phyloP scores from a whole-genome alignment of 2,888 invertebrate genomes.

The Capitulum mitella region DNA sequence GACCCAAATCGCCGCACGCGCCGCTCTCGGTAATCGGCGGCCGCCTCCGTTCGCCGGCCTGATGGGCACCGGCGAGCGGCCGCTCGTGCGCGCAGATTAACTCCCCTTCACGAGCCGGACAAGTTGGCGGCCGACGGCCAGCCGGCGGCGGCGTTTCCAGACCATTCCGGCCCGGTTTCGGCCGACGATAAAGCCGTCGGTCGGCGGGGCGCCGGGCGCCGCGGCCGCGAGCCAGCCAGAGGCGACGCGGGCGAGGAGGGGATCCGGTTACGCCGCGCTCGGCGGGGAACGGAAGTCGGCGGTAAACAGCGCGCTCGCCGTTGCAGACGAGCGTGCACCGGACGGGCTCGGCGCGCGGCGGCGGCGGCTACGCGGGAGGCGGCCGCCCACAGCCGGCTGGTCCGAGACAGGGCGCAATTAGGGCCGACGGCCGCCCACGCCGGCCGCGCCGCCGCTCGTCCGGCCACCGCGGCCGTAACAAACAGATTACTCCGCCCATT shows the following conservation, averaged over 20 bases:
- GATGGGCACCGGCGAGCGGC: background rate
- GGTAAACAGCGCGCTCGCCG: background rate
- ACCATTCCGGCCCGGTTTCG: background rate
- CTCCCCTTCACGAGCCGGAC: background rate
- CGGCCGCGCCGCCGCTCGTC: background rate
- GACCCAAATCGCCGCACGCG: too few relatives aligned
- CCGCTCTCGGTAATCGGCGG: too few relatives aligned
- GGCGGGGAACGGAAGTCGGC: background rate
- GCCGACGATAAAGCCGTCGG: background rate
- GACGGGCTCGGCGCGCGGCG: too few relatives aligned
- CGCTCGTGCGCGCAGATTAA: background rate
- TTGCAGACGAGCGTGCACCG: background rate
- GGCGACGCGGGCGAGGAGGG: background rate
- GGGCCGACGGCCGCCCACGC: background rate
- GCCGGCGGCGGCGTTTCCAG: background rate
- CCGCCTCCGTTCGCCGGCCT: too few relatives aligned
- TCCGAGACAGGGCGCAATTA: background rate
- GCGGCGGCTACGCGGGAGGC: too few relatives aligned
- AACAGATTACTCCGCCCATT: background rate
- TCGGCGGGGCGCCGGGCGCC: background rate
- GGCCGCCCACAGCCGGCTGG: too few relatives aligned
- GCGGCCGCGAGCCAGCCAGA: background rate
- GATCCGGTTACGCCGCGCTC: background rate
- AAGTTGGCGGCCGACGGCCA: slow-evolving; percentile 11
- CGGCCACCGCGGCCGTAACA: background rate